Evolutionary conservation across 2,888 invertebrate species (phyloP), one percentile per base, ranked within the genome.

Genomic region (Drosophila robusta): DNA sequence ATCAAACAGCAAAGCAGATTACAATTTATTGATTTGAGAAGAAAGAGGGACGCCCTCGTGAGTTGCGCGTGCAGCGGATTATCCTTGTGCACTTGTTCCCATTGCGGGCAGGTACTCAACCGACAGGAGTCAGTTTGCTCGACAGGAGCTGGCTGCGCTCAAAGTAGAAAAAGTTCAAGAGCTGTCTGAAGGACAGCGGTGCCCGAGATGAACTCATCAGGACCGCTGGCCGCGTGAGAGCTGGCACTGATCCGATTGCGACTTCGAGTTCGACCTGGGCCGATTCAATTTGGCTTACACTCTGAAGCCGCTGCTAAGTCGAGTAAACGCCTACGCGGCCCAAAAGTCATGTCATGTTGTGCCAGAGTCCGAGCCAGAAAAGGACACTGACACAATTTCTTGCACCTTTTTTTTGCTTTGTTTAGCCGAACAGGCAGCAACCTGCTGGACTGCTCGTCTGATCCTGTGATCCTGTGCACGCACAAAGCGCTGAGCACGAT

Each of bases 251-350:
- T 85, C 84, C 75, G 76, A 72, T 77, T 65, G 65, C 49, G 56
- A 49, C 22, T 45, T 46, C 67, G 46, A 42, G 57, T 46, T 66
- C 50, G 58, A 45, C 55, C 36, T 70, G 58, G 54, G 77, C 90
- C 88, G 90, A 90, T 89, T 90, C 86, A 90, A 90, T 90, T 90
- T 91, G 91, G 91, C 90, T 91, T 91, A 91, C 83, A 79, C 70
- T 55, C 58, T 58, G 80, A 90, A 90, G 90, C 88, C 87, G 87
- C 78, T 86, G 90, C 87, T 91, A 91, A 91, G 91, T 82, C 90
- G 69, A 87, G 91, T 91, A 90, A 91, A 91, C 91, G 91, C 91
- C 91, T 89, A 91, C 91, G 71, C 24, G 55, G 73, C 60, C 67
- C 66, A 85, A 80, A 90, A 90, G 90, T 90, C 90, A 90, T 90